Evolutionary conservation across 2,113 vertebrate species (phyloP), one percentile per base, ranked within the genome.

Genomic region (Scytalopus superciliaris): DNA sequence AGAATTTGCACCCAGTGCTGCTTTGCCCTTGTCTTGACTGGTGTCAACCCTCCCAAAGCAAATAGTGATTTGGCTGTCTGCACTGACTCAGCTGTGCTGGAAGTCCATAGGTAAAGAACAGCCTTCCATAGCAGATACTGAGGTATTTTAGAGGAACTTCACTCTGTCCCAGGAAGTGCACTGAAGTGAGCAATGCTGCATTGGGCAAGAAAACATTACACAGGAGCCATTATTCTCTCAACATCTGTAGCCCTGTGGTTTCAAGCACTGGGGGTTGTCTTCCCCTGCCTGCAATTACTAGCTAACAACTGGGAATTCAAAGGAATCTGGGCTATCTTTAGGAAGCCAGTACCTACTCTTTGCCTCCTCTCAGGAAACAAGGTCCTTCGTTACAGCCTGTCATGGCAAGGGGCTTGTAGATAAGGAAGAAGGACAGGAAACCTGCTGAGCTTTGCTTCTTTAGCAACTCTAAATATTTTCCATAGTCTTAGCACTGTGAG

Each of bases 351-450:
- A 70, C 76, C 64, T 92, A 59, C 52, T 80, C 82, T 85, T 79
- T 80, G 76, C 66, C 80, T 93, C 15, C 31, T 68, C 44, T 92
- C 60, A 67, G 93, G 92, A 96, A 94, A 49, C 76, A 39, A 91
- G 86, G 80, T 88, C 93, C 86, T 90, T 91, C 53, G 16, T 81
- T 85, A 70, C 63, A 81, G 84, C 81, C 84, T 57, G 74, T 77
- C 50, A 15, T 77, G 67, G 63, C 70, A 79, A 95, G 69, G 76
- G 92, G 85, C 76, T 92, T n/a, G 19, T 19, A 76, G 92, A 93
- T 94, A 94, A 95, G 84, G 52, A 90, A 52, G 52, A 90, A 88
- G 73, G 88, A 80, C 94, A 93, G 93, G 76, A 93, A 95, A 87
- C 37, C 62, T 92, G 72, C 76, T 3, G 5, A 50, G 56, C 80